Evolutionary conservation across 2,888 invertebrate species (phyloP).

Genomic region (Drosophila mimetica): DNA sequence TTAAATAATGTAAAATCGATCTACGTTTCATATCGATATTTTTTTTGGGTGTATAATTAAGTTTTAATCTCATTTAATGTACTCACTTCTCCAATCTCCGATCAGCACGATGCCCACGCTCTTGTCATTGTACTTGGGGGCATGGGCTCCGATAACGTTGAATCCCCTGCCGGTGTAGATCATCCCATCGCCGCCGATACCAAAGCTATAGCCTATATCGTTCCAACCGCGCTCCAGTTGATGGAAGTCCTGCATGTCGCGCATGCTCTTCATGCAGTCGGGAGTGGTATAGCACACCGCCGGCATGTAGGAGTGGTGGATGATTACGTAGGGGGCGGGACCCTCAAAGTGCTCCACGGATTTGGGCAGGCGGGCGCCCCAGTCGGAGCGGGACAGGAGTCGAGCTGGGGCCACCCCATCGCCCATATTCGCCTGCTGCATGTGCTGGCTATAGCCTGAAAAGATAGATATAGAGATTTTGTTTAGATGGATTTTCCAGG

Average conservation of each 20-base stretch:
- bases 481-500: constrained; percentile 12
- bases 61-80: no score
- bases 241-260: constrained; percentile 88
- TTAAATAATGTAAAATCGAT: no score
- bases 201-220: constrained; percentile 90
- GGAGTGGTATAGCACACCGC: constrained; percentile 86
- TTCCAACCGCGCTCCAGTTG: constrained; percentile 87
- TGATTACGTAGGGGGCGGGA: constrained; percentile 88
- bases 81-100: constrained; percentile 90
- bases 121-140: constrained; percentile 87
- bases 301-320: constrained; percentile 89
- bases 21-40: no score
- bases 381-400: constrained; percentile 85
- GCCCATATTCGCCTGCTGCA: constrained; percentile 52
- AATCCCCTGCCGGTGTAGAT: constrained; percentile 91
- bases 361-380: constrained; percentile 86
- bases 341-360: constrained; percentile 84
- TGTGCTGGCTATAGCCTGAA: constrained; percentile 75
- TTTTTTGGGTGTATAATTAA: no score
- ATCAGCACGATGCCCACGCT: constrained; percentile 90
- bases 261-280: constrained; percentile 87
- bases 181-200: constrained; percentile 89
- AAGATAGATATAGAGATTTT: constrained; percentile 10
- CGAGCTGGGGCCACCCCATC: constrained; percentile 49
- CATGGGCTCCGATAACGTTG: constrained; percentile 89